Conservation (phyloP, 2,113 vertebrate species). For the Malurus melanocephalus region DNA sequence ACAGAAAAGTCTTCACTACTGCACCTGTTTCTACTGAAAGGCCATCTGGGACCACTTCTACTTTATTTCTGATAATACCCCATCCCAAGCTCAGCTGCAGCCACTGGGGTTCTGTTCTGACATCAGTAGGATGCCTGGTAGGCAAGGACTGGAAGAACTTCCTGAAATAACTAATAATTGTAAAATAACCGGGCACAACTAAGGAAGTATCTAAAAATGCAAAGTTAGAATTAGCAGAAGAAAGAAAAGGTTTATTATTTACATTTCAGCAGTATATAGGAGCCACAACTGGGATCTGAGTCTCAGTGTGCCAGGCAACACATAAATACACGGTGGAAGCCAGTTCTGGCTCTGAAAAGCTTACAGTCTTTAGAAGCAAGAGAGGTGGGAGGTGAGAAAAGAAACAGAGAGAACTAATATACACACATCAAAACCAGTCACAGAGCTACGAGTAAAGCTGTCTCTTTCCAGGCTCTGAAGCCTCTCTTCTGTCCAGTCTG, state of each 20-base stretch:
- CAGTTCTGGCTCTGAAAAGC: not conserved
- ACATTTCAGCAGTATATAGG: not conserved
- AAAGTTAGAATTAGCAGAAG: not conserved
- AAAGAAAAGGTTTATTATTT: not conserved
- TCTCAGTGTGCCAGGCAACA: not conserved
- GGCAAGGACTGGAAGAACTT: fast-evolving
- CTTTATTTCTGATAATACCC: not conserved
- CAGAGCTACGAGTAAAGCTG: not conserved
- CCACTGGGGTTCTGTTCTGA: not conserved
- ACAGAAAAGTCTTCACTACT: not conserved
- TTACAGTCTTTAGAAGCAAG: not conserved
- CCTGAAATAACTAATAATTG: not conserved
- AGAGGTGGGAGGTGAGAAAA: conserved; percentile 16
- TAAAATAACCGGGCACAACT: not conserved
- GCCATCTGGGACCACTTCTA: not conserved
- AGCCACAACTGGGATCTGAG: not conserved
- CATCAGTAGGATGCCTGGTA: not conserved
- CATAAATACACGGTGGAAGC: not conserved
- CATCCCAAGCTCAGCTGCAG: not conserved
- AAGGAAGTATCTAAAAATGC: not conserved
- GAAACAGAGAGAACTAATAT: not conserved
- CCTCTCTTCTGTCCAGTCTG: not conserved
- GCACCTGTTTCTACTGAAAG: not conserved
- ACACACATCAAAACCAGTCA: not conserved
- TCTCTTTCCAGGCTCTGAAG: not conserved